These are phyloP conservation scores for Myotis davidii DNA, from an alignment of 2,113 vertebrate species.

Conservation along the genomic window DNA sequence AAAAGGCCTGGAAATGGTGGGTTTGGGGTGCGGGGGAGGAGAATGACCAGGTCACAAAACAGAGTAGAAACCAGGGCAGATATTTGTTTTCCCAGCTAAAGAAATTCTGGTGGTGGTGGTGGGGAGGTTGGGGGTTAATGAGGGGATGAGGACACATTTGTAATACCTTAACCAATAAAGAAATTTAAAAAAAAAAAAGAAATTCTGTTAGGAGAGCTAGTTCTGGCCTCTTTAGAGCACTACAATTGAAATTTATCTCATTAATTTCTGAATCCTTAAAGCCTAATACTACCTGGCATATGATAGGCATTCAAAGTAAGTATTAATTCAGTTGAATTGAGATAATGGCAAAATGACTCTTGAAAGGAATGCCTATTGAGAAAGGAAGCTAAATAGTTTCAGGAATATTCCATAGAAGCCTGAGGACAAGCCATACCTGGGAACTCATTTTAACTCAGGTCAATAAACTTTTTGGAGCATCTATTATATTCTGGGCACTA, in stretches of 20 bases:
- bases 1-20: neutral
- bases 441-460: neutral
- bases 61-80: neutral
- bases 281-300: neutral
- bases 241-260: neutral
- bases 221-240: neutral
- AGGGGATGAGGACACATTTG: no score
- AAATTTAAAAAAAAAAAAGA: neutral
- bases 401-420: neutral
- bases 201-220: neutral
- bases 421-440: neutral
- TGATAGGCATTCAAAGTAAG: neutral
- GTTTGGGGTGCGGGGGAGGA: neutral
- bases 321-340: neutral
- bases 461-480: neutral
- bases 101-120: neutral
- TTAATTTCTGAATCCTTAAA: constrained; percentile 13
- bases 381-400: neutral
- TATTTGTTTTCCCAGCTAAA: neutral
- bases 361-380: neutral
- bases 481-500: neutral
- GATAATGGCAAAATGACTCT: neutral
- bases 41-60: neutral
- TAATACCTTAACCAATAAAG: no score
- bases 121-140: no score